A percentile compares a stretch with the other conserved stretches of the same genome.
Conservation (phyloP, 2,888 invertebrate species). For the Saturnia japonica region DNA sequence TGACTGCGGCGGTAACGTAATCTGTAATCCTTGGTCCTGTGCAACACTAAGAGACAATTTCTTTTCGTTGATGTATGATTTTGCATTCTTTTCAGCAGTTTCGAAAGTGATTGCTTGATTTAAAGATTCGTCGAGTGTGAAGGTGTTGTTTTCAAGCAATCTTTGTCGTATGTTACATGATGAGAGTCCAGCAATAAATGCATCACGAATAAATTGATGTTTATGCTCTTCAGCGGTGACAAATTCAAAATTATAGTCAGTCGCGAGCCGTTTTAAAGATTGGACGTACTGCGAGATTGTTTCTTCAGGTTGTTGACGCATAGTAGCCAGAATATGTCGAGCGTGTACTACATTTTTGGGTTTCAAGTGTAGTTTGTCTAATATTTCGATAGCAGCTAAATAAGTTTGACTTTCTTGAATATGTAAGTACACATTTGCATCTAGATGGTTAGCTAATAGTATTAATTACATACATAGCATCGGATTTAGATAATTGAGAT, state of each 20-base stretch:
- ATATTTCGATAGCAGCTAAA: not conserved
- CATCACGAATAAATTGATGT: too few relatives aligned
- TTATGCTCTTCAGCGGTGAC: conserved; percentile 5
- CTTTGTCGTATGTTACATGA: conserved; percentile 10
- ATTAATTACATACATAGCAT: not conserved
- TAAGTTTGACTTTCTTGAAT: not conserved
- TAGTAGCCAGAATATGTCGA: not conserved
- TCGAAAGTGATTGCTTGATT: not conserved
- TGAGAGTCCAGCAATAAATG: too few relatives aligned
- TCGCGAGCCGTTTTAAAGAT: not conserved
- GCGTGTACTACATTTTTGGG: not conserved
- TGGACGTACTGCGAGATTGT: conserved; percentile 32
- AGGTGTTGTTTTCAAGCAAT: not conserved
- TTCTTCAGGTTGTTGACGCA: conserved; percentile 15
- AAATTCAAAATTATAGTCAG: conserved; percentile 25
- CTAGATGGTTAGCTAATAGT: not conserved
- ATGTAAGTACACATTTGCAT: not conserved
- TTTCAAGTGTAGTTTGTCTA: not conserved
- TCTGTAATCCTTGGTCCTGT: too few relatives aligned
- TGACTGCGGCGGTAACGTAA: too few relatives aligned
- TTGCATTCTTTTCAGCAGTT: too few relatives aligned
- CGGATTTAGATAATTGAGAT: not conserved
- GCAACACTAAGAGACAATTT: too few relatives aligned
- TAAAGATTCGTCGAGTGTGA: conserved; percentile 6
- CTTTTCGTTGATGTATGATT: too few relatives aligned